phyloP scores from a whole-genome alignment of 2,888 invertebrate species.

The Xestoiulus laeticollis region DNA sequence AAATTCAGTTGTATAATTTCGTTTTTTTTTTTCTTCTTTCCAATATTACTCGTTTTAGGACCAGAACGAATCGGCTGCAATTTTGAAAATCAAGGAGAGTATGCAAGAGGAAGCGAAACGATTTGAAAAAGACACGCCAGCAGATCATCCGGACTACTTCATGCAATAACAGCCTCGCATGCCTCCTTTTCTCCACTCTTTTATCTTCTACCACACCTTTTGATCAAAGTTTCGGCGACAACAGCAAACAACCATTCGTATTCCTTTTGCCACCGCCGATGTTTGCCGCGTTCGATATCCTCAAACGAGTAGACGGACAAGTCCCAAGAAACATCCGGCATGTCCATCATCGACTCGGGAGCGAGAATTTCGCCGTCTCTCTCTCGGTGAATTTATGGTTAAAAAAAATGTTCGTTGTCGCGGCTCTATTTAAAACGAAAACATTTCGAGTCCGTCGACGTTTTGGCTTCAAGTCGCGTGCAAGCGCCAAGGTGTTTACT shows the following conservation, averaged over 20 bases:
- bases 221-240: constrained; percentile 3
- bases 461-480: neutral
- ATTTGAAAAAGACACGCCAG: constrained; percentile 90
- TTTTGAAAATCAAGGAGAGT: constrained; percentile 99
- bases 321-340: neutral
- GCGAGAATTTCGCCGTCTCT: neutral
- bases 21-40: neutral
- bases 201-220: constrained; percentile 42
- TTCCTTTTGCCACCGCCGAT: neutral
- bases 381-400: neutral
- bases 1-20: neutral
- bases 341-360: neutral
- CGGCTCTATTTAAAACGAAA: neutral
- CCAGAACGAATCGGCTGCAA: constrained; percentile 99
- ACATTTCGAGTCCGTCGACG: neutral
- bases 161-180: constrained; percentile 77
- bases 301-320: neutral
- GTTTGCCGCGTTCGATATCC: neutral
- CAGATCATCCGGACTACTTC: constrained; percentile 92
- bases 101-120: constrained; percentile 99
- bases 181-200: constrained; percentile 38
- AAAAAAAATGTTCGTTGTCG: neutral
- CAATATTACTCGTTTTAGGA: constrained; percentile 68
- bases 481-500: neutral
- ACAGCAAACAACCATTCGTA: constrained; percentile 20